These are phyloP conservation scores for Sigmodon hispidus DNA, from an alignment of 2,113 vertebrate species.

Conservation along the genomic window DNA sequence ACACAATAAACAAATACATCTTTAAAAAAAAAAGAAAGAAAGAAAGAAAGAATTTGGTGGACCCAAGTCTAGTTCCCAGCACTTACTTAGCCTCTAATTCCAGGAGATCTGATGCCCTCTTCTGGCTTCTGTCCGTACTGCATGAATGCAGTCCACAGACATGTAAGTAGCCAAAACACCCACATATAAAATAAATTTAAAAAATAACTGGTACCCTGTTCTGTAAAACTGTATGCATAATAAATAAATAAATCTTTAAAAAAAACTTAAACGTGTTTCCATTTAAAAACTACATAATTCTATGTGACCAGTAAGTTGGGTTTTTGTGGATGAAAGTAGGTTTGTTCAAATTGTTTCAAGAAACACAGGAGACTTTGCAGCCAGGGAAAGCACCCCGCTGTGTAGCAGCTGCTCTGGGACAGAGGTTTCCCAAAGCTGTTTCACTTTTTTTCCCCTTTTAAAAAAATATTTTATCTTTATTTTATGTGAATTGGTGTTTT, in stretches of 20 bases:
- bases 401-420: neutral
- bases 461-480: neutral
- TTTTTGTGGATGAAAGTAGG: neutral
- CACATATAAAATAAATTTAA: neutral
- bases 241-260: too few relatives aligned
- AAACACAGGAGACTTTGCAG: neutral
- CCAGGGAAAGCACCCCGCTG: neutral
- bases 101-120: neutral
- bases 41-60: neutral
- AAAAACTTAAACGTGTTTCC: neutral
- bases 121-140: neutral
- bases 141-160: neutral
- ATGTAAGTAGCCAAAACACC: neutral
- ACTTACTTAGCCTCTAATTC: neutral
- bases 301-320: neutral
- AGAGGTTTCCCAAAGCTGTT: neutral
- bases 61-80: neutral
- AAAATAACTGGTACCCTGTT: too few relatives aligned
- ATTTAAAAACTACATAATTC: constrained; percentile 12
- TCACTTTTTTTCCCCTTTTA: neutral
- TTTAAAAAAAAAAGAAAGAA: neutral
- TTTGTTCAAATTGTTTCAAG: neutral
- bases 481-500: too few relatives aligned
- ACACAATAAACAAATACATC: neutral
- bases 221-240: too few relatives aligned